Evolutionary conservation across 2,113 vertebrate species (phyloP), one percentile per base, ranked within the genome.

Genomic region (Perccottus glenii): DNA sequence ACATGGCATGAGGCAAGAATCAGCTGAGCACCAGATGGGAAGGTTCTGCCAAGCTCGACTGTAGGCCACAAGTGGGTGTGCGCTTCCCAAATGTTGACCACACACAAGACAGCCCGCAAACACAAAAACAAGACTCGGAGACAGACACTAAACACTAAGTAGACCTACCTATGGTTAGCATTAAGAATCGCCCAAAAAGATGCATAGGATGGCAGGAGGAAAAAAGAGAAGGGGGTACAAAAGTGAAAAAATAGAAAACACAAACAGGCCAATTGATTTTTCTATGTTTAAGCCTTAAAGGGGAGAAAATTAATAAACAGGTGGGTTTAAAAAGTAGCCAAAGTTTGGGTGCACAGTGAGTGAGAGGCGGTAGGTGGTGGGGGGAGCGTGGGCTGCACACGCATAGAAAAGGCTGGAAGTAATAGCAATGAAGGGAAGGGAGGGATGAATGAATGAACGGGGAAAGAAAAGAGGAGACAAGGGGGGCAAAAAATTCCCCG

Each of bases 161-260:
- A 75, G 82, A 91, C 92, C 90, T 93, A 93, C 92, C 92, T 93
- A 92, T 83, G 78, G 66, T 84, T 74, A 90, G 85, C 88, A 82
- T 87, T 86, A 89, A 88, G 87, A 85, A 78, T 79, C 84, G 62
- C 76, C 89, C 91, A 83, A 90, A 88, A 84, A 77, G 91, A 88
- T 80, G 84, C 85, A 90, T 78, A 81, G 82, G 83, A 81, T 82
- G 83, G 74, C 36, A 49, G 84, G 84, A 86, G 84, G 78, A 82
- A 79, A 87, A 86, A 87, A 88, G 60, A 82, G 80, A 70, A 70
- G 60, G 80, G 66, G 82, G 75, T 81, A 86, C 60, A 88, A 87
- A 88, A 88, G 85, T 88, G 80, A 82, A 88, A 86, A 82, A 87
- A 85, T 76, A 85, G 76, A 86, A 88, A 84, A 86, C 38, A 81